Conservation (phyloP, 2,888 invertebrate genomes). For the Spodoptera exigua region DNA sequence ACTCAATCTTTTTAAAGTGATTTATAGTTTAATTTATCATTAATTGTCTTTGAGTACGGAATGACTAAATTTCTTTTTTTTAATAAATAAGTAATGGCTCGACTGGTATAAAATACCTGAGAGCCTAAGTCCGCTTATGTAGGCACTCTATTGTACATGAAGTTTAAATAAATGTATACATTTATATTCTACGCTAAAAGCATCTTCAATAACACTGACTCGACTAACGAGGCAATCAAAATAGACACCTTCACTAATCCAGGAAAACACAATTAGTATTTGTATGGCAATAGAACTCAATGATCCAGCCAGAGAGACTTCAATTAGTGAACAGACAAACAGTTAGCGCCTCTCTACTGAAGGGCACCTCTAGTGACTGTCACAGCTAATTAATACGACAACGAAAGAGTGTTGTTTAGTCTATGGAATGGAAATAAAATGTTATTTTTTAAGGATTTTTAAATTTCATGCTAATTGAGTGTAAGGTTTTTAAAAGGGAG, state of each 20-base stretch:
- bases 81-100: background rate
- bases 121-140: too few species aligned
- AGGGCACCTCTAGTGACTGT: conserved; percentile 46
- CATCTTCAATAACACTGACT: too few species aligned
- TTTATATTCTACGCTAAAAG: too few species aligned
- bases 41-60: too few species aligned
- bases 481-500: background rate
- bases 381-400: conserved; percentile 56
- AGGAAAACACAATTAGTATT: too few species aligned
- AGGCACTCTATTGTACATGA: too few species aligned
- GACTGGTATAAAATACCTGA: too few species aligned
- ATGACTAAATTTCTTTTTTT: too few species aligned
- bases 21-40: too few species aligned
- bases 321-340: conserved; percentile 50
- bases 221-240: background rate
- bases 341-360: conserved; percentile 36
- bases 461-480: background rate
- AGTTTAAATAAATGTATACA: too few species aligned
- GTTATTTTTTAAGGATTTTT: conserved; percentile 19
- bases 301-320: conserved; percentile 45
- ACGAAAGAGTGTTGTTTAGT: conserved; percentile 41
- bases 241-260: too few species aligned
- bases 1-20: too few species aligned
- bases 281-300: conserved; percentile 16
- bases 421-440: conserved; percentile 25